Conservation (phyloP, 2,113 vertebrate species). For the Erythrocebus patas region DNA sequence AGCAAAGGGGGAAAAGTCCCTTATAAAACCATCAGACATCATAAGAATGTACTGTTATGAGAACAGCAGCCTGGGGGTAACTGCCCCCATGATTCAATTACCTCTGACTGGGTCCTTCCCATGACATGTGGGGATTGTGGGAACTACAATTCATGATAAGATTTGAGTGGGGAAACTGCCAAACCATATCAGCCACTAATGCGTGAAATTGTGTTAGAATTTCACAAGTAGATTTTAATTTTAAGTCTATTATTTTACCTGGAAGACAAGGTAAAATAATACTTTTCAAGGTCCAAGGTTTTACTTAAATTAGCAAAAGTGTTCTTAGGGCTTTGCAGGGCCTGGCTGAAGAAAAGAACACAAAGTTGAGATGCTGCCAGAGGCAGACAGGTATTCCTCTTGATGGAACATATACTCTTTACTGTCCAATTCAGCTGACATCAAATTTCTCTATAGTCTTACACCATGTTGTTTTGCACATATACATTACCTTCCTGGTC, state of each 20-base stretch:
- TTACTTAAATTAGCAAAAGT: not conserved
- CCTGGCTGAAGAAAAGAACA: not conserved
- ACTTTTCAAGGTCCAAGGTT: not conserved
- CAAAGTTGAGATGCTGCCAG: not conserved
- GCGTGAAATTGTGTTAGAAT: not conserved
- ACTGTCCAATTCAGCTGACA: not conserved
- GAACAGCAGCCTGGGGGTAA: too few species aligned
- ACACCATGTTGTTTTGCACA: not conserved
- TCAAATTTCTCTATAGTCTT: not conserved
- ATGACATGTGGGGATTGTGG: too few species aligned
- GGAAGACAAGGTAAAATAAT: not conserved
- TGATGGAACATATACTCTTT: not conserved
- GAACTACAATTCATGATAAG: too few species aligned
- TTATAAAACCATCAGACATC: too few species aligned
- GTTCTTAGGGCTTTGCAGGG: not conserved
- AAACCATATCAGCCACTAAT: not conserved
- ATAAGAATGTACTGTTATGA: too few species aligned
- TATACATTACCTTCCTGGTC: not conserved
- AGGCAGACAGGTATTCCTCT: not conserved
- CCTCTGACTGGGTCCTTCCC: too few species aligned
- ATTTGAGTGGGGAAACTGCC: too few species aligned
- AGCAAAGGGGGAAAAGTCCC: too few species aligned
- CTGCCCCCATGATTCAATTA: too few species aligned
- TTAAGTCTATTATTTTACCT: constrained; percentile 15
- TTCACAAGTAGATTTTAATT: not conserved